Evolutionary conservation across 92 coral and sea anemone species (phyloP), one percentile per base, ranked within the genome.

Genomic region (Meandrina meandrites): DNA sequence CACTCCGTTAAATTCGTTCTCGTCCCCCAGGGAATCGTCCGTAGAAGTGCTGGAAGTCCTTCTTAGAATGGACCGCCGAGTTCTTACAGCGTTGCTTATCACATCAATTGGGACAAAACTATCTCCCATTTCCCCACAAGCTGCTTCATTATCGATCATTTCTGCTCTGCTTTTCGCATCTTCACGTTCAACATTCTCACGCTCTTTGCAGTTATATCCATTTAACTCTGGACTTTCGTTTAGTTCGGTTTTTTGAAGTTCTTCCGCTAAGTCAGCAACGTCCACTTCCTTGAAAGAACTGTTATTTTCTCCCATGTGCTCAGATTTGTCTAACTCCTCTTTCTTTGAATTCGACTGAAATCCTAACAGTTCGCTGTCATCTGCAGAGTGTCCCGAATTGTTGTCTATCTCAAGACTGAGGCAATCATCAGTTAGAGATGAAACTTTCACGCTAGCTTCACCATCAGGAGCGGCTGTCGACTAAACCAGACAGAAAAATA

Each of bases 11-110:
- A 86, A 84, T 75, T 92, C 96, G 16, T 82, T 81, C 50, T 90
- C 94, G 34, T 93, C 95, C 27, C 91, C 93, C n/a, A 80, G 28
- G 58, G 96, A 93, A 57, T 94, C 98, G 58, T 94, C 98, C 47
- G 98, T 91, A 22, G 94, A 94, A 2, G 94, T 92, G 75, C 98
- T 94, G 47, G 98, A 94, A 64, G 88, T 89, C 72, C 98, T 84
- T 27, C 98, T 90, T 19, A 94, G 89, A 51, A 95, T 93, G 11
- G 98, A 94, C 57, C 90, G 86, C 69, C 96, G 70, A 19, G 82
- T 87, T 51, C 89, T 90, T 34, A 87, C 86, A 0, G 90, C 80
- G 50, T 87, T 78, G 42, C 68, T 89, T 50, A 91, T 83, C 13
- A 83, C 89, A 54, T 84, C 82, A 28, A 84, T 54, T 24, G 89